phyloP scores from a whole-genome alignment of 2,797 vertebrate genomes.

The Rallus crepitans region DNA sequence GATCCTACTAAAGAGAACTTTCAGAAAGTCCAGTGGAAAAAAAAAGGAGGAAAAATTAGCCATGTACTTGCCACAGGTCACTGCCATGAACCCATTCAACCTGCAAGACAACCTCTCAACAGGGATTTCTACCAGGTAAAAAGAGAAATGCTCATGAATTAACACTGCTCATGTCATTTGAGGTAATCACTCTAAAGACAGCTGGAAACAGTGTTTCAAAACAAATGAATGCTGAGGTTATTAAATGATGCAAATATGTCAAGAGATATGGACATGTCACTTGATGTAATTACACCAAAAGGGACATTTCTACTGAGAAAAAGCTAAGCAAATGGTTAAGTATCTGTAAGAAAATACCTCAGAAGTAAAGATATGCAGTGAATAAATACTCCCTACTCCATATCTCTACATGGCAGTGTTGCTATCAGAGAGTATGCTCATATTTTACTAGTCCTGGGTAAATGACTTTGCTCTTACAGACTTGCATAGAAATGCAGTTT shows the following conservation, averaged over 20 bases:
- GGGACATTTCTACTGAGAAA: background rate
- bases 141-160: background rate
- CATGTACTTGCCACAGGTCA: background rate
- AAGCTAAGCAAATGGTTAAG: background rate
- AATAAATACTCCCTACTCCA: background rate
- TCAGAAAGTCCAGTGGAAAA: background rate
- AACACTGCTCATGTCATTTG: background rate
- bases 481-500: background rate
- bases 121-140: background rate
- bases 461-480: background rate
- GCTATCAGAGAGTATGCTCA: background rate
- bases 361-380: background rate
- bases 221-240: background rate
- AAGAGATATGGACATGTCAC: background rate
- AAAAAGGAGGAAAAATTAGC: background rate
- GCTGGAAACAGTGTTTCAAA: constrained; percentile 22
- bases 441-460: background rate
- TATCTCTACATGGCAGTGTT: background rate
- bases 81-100: background rate
- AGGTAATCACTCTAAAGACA: background rate
- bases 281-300: background rate
- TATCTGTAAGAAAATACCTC: background rate
- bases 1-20: background rate
- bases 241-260: background rate
- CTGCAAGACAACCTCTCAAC: background rate